Evolutionary conservation across 2,888 invertebrate genomes (phyloP), one percentile per base, ranked within the genome.

Genomic region (Rapana venosa): DNA sequence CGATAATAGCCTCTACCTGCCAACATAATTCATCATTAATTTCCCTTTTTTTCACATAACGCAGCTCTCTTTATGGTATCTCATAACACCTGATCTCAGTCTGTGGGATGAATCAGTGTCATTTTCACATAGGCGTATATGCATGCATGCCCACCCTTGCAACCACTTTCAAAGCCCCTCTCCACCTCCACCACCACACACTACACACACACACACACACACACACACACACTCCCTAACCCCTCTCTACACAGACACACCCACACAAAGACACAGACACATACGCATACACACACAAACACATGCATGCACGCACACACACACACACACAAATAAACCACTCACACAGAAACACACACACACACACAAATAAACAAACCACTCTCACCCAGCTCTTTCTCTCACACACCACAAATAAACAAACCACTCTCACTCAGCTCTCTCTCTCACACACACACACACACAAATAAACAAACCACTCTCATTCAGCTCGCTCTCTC

Each of bases 1-100:
- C 97, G 92, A 98, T 97, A 20, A 98, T 96, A 96, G 98, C 98
- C 94, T 98, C 98, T 0, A 99, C 96, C 95, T 95, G 91, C 83
- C 79, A 90, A 74, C n/a, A n/a, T 30, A 74, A 26, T 2, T 22
- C 17, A 66, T 66, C 66, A 66, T 22, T 66, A 47, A 47, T 8
- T 47, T 47, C 47, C 47, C 47, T 47, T 47, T 47, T 8, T 47
- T 47, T 47, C 47, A 47, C 47, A 47, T 8, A 47, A 47, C 47
- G 8, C 47, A 47, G 47, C 47, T 47, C 47, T 47, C 47, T 47
- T 47, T 47, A 47, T 8, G 2, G 47, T 47, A 47, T 47, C 47
- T 47, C 8, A 8, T 47, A 47, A 47, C 47, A 47, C 47, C 47
- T 47, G 4, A 47, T 47, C 47, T 47, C 47, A 5, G 4, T 47